A percentile compares a stretch with the other conserved stretches of the same genome.
phyloP scores from a whole-genome alignment of 2,797 vertebrate genomes.

The Anolis apletophallus region DNA sequence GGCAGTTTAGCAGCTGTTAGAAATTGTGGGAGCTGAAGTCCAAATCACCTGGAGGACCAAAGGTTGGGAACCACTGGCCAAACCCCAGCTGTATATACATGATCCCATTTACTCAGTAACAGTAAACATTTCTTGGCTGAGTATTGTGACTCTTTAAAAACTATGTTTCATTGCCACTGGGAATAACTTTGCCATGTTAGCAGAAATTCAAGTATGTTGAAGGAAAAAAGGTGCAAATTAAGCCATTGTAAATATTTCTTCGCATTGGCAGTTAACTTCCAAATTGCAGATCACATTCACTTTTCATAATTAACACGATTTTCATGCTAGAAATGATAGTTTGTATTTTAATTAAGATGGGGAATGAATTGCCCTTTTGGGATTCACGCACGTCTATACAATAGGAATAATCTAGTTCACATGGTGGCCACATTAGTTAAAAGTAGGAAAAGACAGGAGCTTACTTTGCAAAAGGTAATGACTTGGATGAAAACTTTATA shows the following conservation, averaged over 20 bases:
- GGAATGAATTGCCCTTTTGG: neutral
- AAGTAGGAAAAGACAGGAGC: neutral
- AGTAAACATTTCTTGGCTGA: neutral
- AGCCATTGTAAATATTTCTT: neutral
- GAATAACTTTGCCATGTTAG: neutral
- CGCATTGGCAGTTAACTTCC: no score
- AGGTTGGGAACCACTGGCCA: no score
- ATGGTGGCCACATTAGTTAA: rapidly evolving
- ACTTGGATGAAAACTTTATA: neutral
- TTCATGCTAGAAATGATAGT: neutral
- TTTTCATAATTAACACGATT: neutral
- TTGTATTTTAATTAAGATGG: neutral
- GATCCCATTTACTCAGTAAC: neutral
- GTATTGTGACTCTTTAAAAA: neutral
- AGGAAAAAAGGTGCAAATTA: neutral
- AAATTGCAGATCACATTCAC: neutral
- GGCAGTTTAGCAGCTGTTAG: no score
- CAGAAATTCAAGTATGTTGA: neutral
- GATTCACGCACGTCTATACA: neutral
- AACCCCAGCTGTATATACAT: no score
- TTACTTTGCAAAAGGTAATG: neutral
- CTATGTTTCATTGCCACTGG: neutral
- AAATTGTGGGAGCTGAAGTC: no score
- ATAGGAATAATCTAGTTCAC: neutral
- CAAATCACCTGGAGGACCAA: no score